A percentile compares a stretch with the other conserved stretches of the same genome.
Conservation (phyloP, 2,888 invertebrate species). For the Volucella zonaria region DNA sequence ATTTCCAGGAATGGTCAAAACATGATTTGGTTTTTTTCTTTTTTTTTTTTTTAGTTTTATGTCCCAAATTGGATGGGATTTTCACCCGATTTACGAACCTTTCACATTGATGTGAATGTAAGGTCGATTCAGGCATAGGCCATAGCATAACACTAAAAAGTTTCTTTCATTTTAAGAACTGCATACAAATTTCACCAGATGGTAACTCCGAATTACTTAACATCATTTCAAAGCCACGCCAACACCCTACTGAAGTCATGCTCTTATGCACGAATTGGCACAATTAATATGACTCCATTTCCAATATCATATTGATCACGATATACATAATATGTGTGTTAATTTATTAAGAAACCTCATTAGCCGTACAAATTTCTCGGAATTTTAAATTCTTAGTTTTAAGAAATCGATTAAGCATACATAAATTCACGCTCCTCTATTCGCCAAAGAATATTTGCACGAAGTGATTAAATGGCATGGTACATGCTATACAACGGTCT, state of each 20-base stretch:
- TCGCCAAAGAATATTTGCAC: constrained; percentile 13
- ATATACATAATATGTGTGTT: constrained; percentile 3
- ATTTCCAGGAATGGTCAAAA: constrained; percentile 49
- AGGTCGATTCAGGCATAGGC: not conserved
- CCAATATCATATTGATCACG: constrained; percentile 53
- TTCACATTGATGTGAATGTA: not conserved
- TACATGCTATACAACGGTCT: constrained; percentile 5
- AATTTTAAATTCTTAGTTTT: constrained; percentile 6
- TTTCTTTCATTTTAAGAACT: too few species aligned
- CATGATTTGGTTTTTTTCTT: constrained; percentile 46
- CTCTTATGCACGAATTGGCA: constrained; percentile 39
- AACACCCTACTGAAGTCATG: not conserved
- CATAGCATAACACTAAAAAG: too few species aligned
- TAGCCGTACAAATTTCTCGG: constrained; percentile 39
- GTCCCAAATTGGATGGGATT: constrained; percentile 44
- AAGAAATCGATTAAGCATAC: constrained; percentile 33
- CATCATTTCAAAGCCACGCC: too few species aligned
- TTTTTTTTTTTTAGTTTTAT: not conserved
- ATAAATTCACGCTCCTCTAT: constrained; percentile 33
- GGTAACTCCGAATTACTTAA: too few species aligned
- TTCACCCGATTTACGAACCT: constrained; percentile 17
- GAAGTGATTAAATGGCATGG: constrained; percentile 9
- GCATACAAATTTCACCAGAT: too few species aligned
- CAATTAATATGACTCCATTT: constrained; percentile 5
- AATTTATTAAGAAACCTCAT: constrained; percentile 41